Conservation (phyloP, 2,113 vertebrate genomes). For the Nymphicus hollandicus region DNA sequence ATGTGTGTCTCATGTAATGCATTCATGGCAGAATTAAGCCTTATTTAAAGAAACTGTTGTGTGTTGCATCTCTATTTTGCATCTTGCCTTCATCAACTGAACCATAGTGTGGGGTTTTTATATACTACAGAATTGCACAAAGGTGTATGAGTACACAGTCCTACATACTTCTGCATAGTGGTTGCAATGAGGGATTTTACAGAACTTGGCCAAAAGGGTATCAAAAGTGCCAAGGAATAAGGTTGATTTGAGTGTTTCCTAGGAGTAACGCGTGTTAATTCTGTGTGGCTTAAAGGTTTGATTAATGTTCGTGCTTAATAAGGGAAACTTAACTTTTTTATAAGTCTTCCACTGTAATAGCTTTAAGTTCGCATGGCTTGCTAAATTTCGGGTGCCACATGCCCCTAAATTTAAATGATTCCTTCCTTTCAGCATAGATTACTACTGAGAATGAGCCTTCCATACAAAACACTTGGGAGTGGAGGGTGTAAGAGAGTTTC, state of each 20-base stretch:
- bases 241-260: neutral
- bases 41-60: neutral
- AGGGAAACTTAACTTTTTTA: neutral
- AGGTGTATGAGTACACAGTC: neutral
- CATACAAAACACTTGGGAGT: neutral
- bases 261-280: neutral
- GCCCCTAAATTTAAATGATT: neutral
- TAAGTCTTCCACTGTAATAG: neutral
- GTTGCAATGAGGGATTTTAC: neutral
- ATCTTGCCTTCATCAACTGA: neutral
- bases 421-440: neutral
- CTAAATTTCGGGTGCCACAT: neutral
- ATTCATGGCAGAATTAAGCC: neutral
- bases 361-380: neutral
- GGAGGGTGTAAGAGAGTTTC: neutral
- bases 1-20: neutral
- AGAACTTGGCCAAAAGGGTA: neutral
- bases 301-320: neutral
- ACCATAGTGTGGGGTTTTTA: neutral
- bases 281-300: neutral
- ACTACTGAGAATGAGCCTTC: neutral
- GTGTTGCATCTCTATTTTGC: neutral
- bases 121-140: neutral
- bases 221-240: neutral
- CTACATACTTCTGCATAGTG: fast-evolving